Evolutionary conservation across 2,888 invertebrate genomes (phyloP).

Genomic region (Patella depressa): DNA sequence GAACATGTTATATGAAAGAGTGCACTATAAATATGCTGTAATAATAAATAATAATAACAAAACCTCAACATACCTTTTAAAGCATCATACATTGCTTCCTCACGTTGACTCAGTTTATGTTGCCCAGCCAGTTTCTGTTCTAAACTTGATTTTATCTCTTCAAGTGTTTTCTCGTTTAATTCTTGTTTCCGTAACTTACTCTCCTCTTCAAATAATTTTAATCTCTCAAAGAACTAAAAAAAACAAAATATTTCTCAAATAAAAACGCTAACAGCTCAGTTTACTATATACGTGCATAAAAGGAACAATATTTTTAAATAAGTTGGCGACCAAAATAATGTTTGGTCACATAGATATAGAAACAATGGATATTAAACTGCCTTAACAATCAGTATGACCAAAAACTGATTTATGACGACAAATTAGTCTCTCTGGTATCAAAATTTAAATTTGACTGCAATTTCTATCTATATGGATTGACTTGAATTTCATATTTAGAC

Average conservation of each 20-base stretch:
- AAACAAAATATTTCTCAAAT: neutral
- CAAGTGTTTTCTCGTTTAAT: constrained; percentile 55
- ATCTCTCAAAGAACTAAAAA: constrained; percentile 65
- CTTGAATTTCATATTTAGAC: too few species aligned
- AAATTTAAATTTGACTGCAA: too few species aligned
- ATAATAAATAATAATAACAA: too few species aligned
- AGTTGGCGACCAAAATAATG: neutral
- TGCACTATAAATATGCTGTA: too few species aligned
- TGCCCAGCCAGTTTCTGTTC: constrained; percentile 67
- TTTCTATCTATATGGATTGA: too few species aligned
- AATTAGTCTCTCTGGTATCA: too few species aligned
- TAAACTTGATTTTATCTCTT: constrained; percentile 57
- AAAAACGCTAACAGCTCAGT: neutral
- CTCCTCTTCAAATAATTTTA: constrained; percentile 63
- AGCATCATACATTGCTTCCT: constrained; percentile 60
- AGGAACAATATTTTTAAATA: neutral
- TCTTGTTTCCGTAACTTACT: constrained; percentile 60
- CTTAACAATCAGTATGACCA: too few species aligned
- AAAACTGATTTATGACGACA: too few species aligned
- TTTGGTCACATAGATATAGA: neutral
- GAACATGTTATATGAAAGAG: too few species aligned
- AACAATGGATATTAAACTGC: neutral
- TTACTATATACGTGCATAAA: neutral
- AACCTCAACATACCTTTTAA: constrained; percentile 46
- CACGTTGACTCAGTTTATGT: constrained; percentile 61